Percentiles rank a stretch among this genome's conserved stretches.
Conservation (phyloP, 2,113 vertebrate species). For the Colaptes auratus region DNA sequence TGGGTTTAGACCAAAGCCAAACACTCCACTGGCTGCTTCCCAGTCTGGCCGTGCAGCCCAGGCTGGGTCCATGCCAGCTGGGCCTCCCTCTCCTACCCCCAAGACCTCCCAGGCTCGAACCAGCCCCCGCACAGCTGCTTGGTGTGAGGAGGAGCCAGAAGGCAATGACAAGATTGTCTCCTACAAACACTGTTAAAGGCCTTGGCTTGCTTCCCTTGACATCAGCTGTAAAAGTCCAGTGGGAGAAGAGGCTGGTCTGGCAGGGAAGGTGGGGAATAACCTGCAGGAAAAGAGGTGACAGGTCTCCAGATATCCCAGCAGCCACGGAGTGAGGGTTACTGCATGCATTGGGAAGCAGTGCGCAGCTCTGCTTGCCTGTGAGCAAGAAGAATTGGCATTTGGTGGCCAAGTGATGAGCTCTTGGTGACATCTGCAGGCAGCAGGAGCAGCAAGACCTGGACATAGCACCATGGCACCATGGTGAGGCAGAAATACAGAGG, state of each 20-base stretch:
- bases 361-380: accelerated
- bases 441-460: neutral
- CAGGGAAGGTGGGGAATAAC: neutral
- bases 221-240: neutral
- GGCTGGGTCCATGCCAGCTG: neutral
- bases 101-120: neutral
- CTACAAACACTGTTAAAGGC: slow-evolving; percentile 48
- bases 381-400: neutral
- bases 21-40: neutral
- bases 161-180: slow-evolving; percentile 48
- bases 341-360: neutral
- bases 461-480: accelerated
- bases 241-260: neutral
- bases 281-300: neutral
- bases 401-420: neutral
- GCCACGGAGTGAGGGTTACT: neutral
- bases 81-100: neutral
- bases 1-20: neutral
- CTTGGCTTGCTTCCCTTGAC: slow-evolving; percentile 30
- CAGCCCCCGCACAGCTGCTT: neutral
- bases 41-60: neutral
- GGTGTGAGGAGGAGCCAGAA: neutral
- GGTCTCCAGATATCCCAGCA: accelerated
- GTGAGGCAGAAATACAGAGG: neutral
- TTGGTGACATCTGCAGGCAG: neutral